A percentile compares a stretch with the other conserved stretches of the same genome.
These are phyloP conservation scores for Dermolepida albohirtum DNA, from an alignment of 2,888 invertebrate species.

Conservation along the genomic window DNA sequence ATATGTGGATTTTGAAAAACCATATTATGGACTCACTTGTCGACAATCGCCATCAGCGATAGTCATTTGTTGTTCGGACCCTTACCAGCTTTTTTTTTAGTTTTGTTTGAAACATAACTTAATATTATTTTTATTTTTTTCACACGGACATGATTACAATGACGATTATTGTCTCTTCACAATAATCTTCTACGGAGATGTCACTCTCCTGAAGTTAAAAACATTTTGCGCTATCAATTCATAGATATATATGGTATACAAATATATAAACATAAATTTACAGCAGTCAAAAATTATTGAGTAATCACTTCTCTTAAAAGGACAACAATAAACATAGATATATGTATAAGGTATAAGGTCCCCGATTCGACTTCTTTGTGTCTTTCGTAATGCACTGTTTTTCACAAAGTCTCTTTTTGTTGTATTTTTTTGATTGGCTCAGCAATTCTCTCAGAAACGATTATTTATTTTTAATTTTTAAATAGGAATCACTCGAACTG, in stretches of 20 bases:
- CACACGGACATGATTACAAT: slow-evolving; percentile 55
- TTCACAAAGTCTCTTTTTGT: slow-evolving; percentile 47
- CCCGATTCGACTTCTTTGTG: slow-evolving; percentile 56
- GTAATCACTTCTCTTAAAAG: slow-evolving; percentile 33
- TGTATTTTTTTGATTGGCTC: slow-evolving; percentile 66
- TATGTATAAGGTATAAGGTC: slow-evolving; percentile 40
- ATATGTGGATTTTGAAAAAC: slow-evolving; percentile 25
- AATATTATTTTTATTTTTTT: slow-evolving; percentile 35
- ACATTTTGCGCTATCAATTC: slow-evolving; percentile 51
- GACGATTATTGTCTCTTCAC: slow-evolving; percentile 67
- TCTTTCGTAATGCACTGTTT: slow-evolving; percentile 44
- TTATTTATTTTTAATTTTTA: slow-evolving; percentile 39
- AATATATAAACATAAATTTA: slow-evolving; percentile 54
- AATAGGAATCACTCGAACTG: slow-evolving; percentile 27
- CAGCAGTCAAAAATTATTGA: slow-evolving; percentile 50
- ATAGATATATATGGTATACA: slow-evolving; percentile 32
- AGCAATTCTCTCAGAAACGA: slow-evolving; percentile 65
- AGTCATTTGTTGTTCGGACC: slow-evolving; percentile 65
- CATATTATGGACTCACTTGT: slow-evolving; percentile 24
- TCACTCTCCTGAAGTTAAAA: slow-evolving; percentile 52
- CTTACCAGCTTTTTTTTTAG: slow-evolving; percentile 64
- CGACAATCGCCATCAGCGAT: slow-evolving; percentile 48
- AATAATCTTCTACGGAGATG: slow-evolving; percentile 63
- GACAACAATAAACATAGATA: slow-evolving; percentile 44
- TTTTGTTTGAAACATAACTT: slow-evolving; percentile 52